Base-by-base conservation (phyloP, 1,140 invertebrate genomes). In the Carposina sasakii region DNA sequence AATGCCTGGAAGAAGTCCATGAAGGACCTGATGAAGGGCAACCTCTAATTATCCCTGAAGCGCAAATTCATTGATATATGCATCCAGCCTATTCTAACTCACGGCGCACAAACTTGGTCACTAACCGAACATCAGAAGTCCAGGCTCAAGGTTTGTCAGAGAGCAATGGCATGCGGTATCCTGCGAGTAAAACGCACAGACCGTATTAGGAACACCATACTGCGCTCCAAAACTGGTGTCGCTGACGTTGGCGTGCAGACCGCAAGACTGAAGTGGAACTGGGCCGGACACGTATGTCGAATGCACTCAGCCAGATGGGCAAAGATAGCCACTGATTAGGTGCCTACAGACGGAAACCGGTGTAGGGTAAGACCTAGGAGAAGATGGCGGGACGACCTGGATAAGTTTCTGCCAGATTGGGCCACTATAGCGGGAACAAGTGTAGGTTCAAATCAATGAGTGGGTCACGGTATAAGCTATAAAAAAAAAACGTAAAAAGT, bases 91-190 rank as follows among this genome's bases (percentile, higher is more conserved):
- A 21, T 40, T 12, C 37, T 40, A 12, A 40, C 37, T 9, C n/a
- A 40, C 37, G 21, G 37, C 2, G 37, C 37, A 22, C 37, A 40
- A 40, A 40, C 37, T 9, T 40, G 37, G 37, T 40, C 37, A n/a
- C 15, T 40, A 16, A 40, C 37, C n/a, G 37, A 20, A 22, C 5
- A 4, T 9, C 37, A 40, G 23, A 40, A 36, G 33, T 36, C 16
- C 33, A 36, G 19, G 19, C 33, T 36, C 16, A 19, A 19, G 33
- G 33, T 36, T 36, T 36, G 33, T 17, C 33, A 36, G 19, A n/a
- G 33, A 2, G 33, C 33, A 9, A 36, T 36, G 33, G 33, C 15
- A n/a, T n/a, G n/a, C n/a, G n/a, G n/a, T n/a, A n/a, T n/a, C n/a
- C n/a, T n/a, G n/a, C n/a, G 33, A n/a, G 33, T n/a, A n/a, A n/a